Evolutionary conservation across 2,113 vertebrate species (phyloP).

Genomic region (Melanocharis versteri): DNA sequence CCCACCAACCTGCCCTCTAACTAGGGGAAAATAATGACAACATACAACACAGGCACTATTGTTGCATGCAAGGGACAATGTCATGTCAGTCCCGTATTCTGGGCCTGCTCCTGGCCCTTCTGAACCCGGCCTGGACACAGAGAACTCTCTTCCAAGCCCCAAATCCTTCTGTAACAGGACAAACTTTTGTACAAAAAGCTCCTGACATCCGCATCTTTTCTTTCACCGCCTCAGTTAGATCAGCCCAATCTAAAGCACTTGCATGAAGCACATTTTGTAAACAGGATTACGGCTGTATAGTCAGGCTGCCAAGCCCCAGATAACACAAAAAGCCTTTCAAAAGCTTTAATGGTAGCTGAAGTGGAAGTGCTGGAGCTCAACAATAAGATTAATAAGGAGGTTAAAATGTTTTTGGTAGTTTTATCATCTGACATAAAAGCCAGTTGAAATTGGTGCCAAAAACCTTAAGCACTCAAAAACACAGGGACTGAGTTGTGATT

Average conservation of each 20-base stretch:
- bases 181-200: slow-evolving; percentile 10
- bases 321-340: slow-evolving; percentile 68
- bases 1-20: background rate
- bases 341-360: slow-evolving; percentile 54
- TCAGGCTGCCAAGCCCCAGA: slow-evolving; percentile 53
- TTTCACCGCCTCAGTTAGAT: background rate
- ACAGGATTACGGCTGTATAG: slow-evolving; percentile 57
- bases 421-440: slow-evolving; percentile 54
- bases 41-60: background rate
- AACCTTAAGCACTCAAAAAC: slow-evolving; percentile 17
- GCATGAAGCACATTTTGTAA: slow-evolving; percentile 51
- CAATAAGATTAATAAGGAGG: slow-evolving; percentile 50
- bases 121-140: background rate
- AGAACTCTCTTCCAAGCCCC: background rate
- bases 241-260: slow-evolving; percentile 37
- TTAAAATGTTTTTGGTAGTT: slow-evolving; percentile 39
- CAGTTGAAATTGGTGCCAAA: slow-evolving; percentile 26
- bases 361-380: slow-evolving; percentile 31
- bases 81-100: background rate
- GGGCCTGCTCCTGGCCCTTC: background rate
- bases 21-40: background rate
- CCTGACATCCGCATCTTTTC: slow-evolving; percentile 25
- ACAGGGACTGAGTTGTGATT: background rate
- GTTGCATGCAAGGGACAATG: background rate
- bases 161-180: slow-evolving; percentile 14